A percentile compares a stretch with the other conserved stretches of the same genome.
Conservation (phyloP, 2,113 vertebrate species). For the Thunnus thynnus region DNA sequence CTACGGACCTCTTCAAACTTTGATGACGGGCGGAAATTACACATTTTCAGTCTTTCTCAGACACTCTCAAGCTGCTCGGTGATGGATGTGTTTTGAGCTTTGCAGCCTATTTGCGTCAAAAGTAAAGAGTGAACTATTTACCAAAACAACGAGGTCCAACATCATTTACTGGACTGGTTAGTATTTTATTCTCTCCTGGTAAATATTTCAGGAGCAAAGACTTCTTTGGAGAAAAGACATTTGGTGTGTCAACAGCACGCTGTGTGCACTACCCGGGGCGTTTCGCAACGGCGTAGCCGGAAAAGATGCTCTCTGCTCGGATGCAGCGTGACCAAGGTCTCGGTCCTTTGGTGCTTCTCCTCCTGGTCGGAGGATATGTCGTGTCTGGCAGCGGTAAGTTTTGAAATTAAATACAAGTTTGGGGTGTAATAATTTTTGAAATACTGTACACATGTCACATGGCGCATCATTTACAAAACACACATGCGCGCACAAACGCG, state of each 20-base stretch:
- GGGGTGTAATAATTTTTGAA: background rate
- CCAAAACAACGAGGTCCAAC: constrained; percentile 13
- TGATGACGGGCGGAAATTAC: constrained; percentile 58
- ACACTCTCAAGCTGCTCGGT: background rate
- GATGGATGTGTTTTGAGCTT: constrained; percentile 65
- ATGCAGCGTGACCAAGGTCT: constrained; percentile 71
- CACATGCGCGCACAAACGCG: too few species aligned
- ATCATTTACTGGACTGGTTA: constrained; percentile 23
- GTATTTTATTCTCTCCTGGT: background rate
- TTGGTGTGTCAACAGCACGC: constrained; percentile 40
- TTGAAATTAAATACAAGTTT: background rate
- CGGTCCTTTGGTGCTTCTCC: constrained; percentile 78
- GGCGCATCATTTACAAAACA: background rate
- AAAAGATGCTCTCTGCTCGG: constrained; percentile 82
- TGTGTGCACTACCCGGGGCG: constrained; percentile 60
- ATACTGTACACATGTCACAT: background rate
- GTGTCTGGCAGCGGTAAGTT: constrained; percentile 80
- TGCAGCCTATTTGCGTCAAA: constrained; percentile 33
- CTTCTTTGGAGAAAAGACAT: constrained; percentile 45
- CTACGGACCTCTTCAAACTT: constrained; percentile 60
- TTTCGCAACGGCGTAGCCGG: constrained; percentile 69
- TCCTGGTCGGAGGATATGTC: constrained; percentile 73
- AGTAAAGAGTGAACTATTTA: constrained; percentile 45
- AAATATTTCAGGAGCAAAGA: constrained; percentile 16
- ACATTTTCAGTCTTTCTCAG: constrained; percentile 7